Percentiles rank a stretch among this genome's conserved stretches.
Conservation (phyloP, 37 sponge, comb jelly and placozoan species). For the Oopsacas minuta region DNA sequence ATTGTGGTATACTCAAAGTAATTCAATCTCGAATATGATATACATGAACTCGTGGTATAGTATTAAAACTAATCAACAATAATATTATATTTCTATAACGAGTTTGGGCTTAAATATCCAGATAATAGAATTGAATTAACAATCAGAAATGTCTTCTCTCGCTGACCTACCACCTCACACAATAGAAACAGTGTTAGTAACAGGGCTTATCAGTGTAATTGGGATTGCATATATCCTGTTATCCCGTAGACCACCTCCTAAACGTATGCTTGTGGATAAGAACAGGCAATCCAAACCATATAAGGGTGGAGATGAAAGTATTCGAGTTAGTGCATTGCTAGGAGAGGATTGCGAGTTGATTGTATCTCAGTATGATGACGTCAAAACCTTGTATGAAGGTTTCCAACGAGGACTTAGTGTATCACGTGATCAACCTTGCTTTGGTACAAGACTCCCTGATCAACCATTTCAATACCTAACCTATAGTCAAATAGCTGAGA, state of each 20-base stretch:
- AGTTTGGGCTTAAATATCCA: background rate
- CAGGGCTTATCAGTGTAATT: background rate
- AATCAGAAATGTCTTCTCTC: background rate
- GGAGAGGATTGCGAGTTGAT: conserved; percentile 30
- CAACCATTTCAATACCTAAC: background rate
- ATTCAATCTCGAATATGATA: no score
- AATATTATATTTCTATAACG: background rate
- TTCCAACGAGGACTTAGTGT: conserved; percentile 59
- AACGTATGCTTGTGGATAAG: conserved; percentile 1
- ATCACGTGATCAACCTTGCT: conserved; percentile 28
- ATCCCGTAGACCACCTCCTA: background rate
- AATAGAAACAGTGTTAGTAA: background rate
- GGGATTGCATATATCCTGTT: background rate
- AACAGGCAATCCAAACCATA: background rate
- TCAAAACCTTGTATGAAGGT: conserved; percentile 57
- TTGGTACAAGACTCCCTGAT: background rate
- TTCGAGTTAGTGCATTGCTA: background rate
- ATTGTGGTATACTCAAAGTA: no score
- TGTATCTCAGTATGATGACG: conserved; percentile 33
- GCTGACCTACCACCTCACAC: background rate
- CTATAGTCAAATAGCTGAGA: conserved; percentile 37
- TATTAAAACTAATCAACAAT: background rate
- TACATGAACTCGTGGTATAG: no score
- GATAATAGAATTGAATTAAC: background rate
- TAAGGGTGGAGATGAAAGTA: background rate